Base-by-base conservation (phyloP, 1,140 invertebrate species). In the Aphis gossypii region DNA sequence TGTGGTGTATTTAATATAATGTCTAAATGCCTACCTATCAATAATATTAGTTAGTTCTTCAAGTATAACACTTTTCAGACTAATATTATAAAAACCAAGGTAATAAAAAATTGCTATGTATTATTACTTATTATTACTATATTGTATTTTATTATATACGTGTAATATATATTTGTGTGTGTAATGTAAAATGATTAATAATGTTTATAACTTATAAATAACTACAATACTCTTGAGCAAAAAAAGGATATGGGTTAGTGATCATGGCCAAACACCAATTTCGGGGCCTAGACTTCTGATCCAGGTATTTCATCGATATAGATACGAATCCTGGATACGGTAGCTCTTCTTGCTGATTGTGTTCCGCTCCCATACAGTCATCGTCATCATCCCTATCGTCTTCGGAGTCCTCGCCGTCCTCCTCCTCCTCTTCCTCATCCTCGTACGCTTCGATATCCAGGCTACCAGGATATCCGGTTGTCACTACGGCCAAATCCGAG, bases 241-340 rank as follows among this genome's bases (percentile, higher is more conserved):
- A n/a, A 97, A 99, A 99, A 99, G 98, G 98, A 99, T 99, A 99
- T 99, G 98, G 98, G 97, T 99, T 99, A 87, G 98, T 99, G 95
- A 99, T 99, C 95, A 99, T 97, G 94, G 97, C 97, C 94, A 99
- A 96, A 96, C 98, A 99, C 97, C 97, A 98, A 95, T 97, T 98
- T 95, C 99, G 96, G 54, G 98, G 97, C 93, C 97, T 96, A 93
- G 98, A 98, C 76, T 96, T 97, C 95, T 99, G 99, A 51, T 97
- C 97, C 94, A 99, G 96, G 95, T 98, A 98, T 94, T 97, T 96
- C 94, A 99, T 95, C 76, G 97, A 97, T 86, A 98, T 96, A 54
- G 97, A 97, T 35, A 97, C 97, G 95, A 99, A 99, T 84, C 98
- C 98, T 25, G 98, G 98, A 95, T 98, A 99, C 21, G 98, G 98